Evolutionary conservation across 2,888 invertebrate species (phyloP).

Genomic region (Lathronympha strigana): DNA sequence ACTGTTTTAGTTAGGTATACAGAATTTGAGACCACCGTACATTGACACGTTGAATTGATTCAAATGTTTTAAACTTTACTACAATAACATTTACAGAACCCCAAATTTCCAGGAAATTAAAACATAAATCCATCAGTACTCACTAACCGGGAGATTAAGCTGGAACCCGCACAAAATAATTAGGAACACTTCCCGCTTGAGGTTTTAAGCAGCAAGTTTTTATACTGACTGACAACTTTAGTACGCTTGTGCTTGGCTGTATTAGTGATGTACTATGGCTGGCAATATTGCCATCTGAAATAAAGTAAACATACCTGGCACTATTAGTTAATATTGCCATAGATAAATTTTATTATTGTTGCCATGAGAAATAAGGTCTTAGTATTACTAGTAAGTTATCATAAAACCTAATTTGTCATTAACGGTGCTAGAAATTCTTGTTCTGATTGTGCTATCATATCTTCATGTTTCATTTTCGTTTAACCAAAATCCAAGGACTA

Average conservation of each 20-base stretch:
- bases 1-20: no score
- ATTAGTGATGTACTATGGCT: neutral
- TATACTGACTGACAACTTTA: conserved; percentile 1
- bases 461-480: no score
- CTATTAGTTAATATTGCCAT: no score
- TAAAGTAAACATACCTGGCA: neutral
- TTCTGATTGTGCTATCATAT: no score
- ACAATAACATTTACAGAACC: neutral
- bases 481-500: no score
- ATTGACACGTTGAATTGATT: neutral
- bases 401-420: no score
- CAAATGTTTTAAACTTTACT: neutral
- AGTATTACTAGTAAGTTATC: no score
- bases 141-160: conserved; percentile 25
- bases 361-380: no score
- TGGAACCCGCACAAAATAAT: conserved; percentile 34
- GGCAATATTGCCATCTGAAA: neutral
- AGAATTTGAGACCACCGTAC: no score
- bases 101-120: conserved; percentile 32
- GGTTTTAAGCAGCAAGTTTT: conserved; percentile 35
- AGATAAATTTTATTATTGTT: no score
- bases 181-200: conserved; percentile 33
- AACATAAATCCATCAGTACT: conserved; percentile 39
- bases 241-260: conserved; percentile 6
- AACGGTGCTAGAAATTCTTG: no score